Evolutionary conservation across 2,888 invertebrate genomes (phyloP), one percentile per base, ranked within the genome.

Genomic region (Cerastoderma edule): DNA sequence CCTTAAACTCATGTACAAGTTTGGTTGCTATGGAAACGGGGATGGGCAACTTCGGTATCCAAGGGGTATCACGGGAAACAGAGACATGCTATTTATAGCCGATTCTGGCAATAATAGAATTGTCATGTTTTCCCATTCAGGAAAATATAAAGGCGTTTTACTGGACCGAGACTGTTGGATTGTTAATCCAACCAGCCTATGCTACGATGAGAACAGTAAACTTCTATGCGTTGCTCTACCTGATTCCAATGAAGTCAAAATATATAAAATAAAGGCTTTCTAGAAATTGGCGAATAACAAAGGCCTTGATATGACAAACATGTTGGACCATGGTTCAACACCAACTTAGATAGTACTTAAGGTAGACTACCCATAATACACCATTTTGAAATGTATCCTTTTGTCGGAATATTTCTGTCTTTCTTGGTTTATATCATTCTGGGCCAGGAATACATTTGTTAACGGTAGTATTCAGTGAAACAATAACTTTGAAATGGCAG

Each of bases 91-190:
- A 2, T 79, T 80, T 64, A 83, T 85, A 3, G 82, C 83, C 24
- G 85, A 85, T 74, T 80, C 85, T 32, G 85, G 85, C 13, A 85
- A 83, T 60, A 75, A 83, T 63, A 57, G 83, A 56, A 76, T 85
- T 3, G 78, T 83, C 10, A 67, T 79, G 39, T 85, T 76, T 65
- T 69, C 82, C n/a, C 67, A 67, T 27, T 35, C 57, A 10, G 85
- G 85, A 10, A 46, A 67, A n/a, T 82, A 64, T 30, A 56, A 72
- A n/a, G 75, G 74, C 8, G 53, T 65, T 19, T 27, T 82, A 16
- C 30, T 80, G 8, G 68, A 70, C 35, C 48, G 60, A 32, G 66
- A 70, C n/a, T 57, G 67, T 67, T 78, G 78, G 10, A 69, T 82
- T 28, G 64, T 70, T 22, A 50, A 80, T 27, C 85, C 85, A 10